These are phyloP conservation scores for Diabrotica undecimpunctata DNA, from an alignment of 1,140 invertebrate genomes.

Conservation along the genomic window DNA sequence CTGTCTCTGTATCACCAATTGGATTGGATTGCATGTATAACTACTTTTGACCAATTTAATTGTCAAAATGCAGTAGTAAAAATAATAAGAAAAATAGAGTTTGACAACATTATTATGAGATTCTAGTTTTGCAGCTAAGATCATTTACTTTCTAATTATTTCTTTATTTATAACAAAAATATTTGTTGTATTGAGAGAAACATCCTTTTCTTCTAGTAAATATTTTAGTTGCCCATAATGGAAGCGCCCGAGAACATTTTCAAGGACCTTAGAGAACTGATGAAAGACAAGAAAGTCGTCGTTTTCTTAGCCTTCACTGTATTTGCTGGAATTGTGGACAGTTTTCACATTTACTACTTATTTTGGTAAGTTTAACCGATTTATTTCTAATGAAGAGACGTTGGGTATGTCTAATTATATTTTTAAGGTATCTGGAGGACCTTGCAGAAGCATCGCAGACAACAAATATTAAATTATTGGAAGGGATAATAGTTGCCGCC, in stretches of 20 bases:
- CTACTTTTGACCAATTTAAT: no score
- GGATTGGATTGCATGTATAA: no score
- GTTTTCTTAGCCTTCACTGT: conserved; percentile 68
- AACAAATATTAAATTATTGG: conserved; percentile 68
- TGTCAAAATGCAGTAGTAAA: no score
- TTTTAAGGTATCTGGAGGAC: conserved; percentile 68
- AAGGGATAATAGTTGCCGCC: conserved; percentile 69
- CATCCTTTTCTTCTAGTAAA: conserved; percentile 1
- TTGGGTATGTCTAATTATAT: neutral
- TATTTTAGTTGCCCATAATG: conserved; percentile 62
- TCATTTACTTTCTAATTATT: no score
- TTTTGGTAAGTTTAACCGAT: conserved; percentile 60
- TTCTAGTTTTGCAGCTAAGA: no score
- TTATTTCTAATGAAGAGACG: neutral
- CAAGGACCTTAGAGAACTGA: conserved; percentile 56
- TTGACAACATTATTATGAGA: no score
- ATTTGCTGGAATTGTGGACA: conserved; percentile 68
- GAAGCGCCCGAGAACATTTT: conserved; percentile 61
- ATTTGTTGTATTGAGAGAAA: neutral
- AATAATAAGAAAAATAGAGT: no score
- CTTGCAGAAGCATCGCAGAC: conserved; percentile 58
- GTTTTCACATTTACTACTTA: conserved; percentile 74
- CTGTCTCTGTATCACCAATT: no score
- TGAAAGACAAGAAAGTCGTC: conserved; percentile 58
- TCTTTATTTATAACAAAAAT: no score